Conservation (phyloP, 1,140 invertebrate species). For the Araneus ventricosus region DNA sequence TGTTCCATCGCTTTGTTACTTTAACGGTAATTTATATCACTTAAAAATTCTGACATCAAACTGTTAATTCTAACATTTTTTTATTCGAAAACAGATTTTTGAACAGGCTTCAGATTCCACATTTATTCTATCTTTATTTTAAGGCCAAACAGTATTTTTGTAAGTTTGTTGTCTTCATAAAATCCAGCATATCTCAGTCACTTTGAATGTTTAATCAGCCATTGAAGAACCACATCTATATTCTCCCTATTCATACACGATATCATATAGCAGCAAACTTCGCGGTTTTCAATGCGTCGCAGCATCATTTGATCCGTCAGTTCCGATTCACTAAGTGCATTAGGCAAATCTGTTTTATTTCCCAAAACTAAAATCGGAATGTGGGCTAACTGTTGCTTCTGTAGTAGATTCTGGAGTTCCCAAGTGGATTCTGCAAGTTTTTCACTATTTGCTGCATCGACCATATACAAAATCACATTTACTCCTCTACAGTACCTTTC, state of each 20-base stretch:
- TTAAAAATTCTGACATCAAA: no score
- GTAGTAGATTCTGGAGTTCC: slow-evolving; percentile 20
- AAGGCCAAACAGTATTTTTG: no score
- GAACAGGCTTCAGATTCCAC: no score
- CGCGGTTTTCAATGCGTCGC: background rate
- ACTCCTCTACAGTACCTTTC: slow-evolving; percentile 57
- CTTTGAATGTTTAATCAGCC: slow-evolving; percentile 56
- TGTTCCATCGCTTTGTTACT: no score
- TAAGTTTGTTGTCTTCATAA: no score
- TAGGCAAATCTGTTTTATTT: slow-evolving; percentile 60
- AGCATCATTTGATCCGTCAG: slow-evolving; percentile 33
- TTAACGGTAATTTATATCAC: no score
- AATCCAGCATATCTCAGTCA: background rate
- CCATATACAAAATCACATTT: slow-evolving; percentile 35
- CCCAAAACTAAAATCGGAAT: slow-evolving; percentile 60
- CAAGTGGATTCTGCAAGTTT: slow-evolving; percentile 36
- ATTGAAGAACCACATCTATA: slow-evolving; percentile 36
- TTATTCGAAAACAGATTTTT: no score
- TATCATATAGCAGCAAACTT: slow-evolving; percentile 57
- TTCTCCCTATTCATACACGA: slow-evolving; percentile 56
- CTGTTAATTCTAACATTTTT: no score
- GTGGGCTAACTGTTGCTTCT: slow-evolving; percentile 27
- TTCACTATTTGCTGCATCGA: slow-evolving; percentile 29
- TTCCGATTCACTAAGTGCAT: slow-evolving; percentile 6
- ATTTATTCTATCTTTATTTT: no score